Conservation (phyloP, 2,113 vertebrate genomes). For the Cynoglossus semilaevis region DNA sequence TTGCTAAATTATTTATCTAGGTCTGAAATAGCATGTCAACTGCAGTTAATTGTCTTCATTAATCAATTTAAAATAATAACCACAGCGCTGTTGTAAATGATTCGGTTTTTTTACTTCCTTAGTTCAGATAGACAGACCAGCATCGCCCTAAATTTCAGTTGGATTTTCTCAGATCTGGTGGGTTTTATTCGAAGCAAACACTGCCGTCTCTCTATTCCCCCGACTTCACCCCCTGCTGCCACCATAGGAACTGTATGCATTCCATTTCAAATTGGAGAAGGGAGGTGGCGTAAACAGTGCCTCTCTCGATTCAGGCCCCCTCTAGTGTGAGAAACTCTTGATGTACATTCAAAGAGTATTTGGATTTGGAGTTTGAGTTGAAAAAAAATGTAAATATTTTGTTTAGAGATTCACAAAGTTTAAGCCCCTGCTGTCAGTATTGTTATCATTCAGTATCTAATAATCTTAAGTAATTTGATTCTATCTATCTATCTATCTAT, state of each 20-base stretch:
- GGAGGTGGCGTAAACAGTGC: constrained; percentile 31
- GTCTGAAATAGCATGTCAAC: no score
- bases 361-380: no score
- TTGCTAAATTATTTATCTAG: no score
- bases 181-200: constrained; percentile 30
- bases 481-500: no score
- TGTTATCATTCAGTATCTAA: no score
- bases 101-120: background rate
- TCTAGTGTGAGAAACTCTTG: constrained; percentile 31
- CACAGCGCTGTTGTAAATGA: background rate
- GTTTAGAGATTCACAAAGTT: no score
- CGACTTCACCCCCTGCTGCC: constrained; percentile 17
- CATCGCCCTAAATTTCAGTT: constrained; percentile 11
- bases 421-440: no score
- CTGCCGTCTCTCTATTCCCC: constrained; percentile 26
- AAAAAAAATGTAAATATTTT: no score
- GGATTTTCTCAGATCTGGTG: constrained; percentile 17
- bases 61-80: no score
- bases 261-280: constrained; percentile 37
- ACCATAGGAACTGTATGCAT: constrained; percentile 27
- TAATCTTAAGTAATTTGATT: no score
- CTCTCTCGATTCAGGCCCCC: constrained; percentile 58
- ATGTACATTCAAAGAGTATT: background rate
- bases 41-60: no score
- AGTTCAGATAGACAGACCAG: background rate